Evolutionary conservation across 2,888 invertebrate species (phyloP).

Genomic region (Amblyjoppa proteus): DNA sequence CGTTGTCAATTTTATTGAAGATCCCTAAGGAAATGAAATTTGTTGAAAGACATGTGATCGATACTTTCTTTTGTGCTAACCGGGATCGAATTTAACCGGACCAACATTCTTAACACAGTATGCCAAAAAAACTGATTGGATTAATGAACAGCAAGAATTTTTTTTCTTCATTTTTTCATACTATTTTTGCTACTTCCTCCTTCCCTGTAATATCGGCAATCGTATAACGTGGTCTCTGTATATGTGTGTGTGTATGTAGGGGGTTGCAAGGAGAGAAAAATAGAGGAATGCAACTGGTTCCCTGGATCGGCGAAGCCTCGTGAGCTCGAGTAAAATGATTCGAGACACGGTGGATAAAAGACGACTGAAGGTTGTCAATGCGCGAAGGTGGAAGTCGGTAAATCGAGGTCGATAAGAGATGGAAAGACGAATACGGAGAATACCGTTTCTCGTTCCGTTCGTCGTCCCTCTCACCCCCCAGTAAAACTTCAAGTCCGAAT

Average conservation of each 20-base stretch:
- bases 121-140: background rate
- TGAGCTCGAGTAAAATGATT: slow-evolving; percentile 44
- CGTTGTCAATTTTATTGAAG: background rate
- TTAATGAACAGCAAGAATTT: background rate
- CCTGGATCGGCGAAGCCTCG: slow-evolving; percentile 11
- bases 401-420: slow-evolving; percentile 38
- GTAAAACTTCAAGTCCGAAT: slow-evolving; percentile 55
- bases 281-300: slow-evolving; percentile 15
- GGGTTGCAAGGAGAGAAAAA: slow-evolving; percentile 9
- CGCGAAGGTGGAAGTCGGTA: slow-evolving; percentile 6
- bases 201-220: background rate
- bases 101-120: background rate
- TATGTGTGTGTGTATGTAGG: background rate
- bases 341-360: slow-evolving; percentile 36
- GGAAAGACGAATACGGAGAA: slow-evolving; percentile 35
- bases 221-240: background rate
- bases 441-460: slow-evolving; percentile 15
- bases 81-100: background rate
- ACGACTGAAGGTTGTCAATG: slow-evolving; percentile 29
- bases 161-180: background rate
- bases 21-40: background rate
- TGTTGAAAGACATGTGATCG: too few relatives aligned
- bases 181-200: background rate
- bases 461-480: background rate
- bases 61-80: too few relatives aligned